Conservation (phyloP, 2,888 invertebrate species). For the Drosophila suboccidentalis region DNA sequence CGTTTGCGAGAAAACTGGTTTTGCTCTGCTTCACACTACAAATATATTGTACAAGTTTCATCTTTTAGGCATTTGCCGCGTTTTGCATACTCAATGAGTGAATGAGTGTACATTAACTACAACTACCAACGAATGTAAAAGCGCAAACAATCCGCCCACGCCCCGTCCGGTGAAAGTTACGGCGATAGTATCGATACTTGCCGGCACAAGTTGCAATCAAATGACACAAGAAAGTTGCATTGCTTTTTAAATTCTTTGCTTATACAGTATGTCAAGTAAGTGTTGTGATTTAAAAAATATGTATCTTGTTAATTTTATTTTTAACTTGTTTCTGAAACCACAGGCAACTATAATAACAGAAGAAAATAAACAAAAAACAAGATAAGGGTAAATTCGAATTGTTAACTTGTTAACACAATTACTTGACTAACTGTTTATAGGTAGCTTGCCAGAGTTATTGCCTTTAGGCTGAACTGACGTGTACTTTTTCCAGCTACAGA, state of each 20-base stretch:
- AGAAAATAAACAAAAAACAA: too few relatives aligned
- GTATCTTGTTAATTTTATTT: too few relatives aligned
- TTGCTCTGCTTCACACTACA: conserved; percentile 23
- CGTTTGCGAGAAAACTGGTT: conserved; percentile 61
- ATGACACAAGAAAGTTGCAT: conserved; percentile 55
- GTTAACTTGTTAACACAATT: too few relatives aligned
- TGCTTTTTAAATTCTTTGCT: conserved; percentile 11
- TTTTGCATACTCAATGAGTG: conserved; percentile 36
- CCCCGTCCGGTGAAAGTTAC: conserved; percentile 63
- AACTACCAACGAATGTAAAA: neutral
- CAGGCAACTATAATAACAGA: too few relatives aligned
- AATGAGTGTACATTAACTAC: neutral
- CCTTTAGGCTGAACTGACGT: conserved; percentile 61
- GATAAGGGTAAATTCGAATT: too few relatives aligned
- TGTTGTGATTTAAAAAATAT: neutral
- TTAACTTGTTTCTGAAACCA: too few relatives aligned
- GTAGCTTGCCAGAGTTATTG: conserved; percentile 1
- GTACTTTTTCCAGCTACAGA: conserved; percentile 56
- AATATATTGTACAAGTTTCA: conserved; percentile 25
- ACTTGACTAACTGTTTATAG: neutral
- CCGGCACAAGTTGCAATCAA: conserved; percentile 35
- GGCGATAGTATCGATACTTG: conserved; percentile 6
- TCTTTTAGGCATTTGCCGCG: conserved; percentile 1
- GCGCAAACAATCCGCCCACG: conserved; percentile 21
- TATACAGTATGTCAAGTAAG: neutral